phyloP scores from a whole-genome alignment of 2,113 vertebrate genomes.

The Vulpes ferrilata region DNA sequence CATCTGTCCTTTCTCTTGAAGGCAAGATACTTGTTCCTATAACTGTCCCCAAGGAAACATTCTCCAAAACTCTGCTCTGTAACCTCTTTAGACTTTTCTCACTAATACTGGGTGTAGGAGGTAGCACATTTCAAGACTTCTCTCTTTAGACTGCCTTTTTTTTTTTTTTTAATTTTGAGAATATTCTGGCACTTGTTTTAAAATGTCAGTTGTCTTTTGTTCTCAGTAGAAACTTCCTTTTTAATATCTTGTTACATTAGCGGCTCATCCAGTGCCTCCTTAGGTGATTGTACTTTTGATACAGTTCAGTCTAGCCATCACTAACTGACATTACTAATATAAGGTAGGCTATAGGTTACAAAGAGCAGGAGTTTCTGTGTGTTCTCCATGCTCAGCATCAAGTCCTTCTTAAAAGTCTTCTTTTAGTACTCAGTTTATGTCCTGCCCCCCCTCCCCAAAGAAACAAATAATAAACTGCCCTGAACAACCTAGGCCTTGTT shows the following conservation, averaged over 20 bases:
- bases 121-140: background rate
- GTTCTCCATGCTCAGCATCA: background rate
- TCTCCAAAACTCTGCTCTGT: background rate
- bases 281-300: background rate
- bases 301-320: background rate
- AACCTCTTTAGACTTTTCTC: background rate
- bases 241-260: background rate
- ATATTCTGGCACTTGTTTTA: background rate
- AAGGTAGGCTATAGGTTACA: background rate
- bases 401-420: background rate
- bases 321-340: background rate
- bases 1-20: background rate
- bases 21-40: background rate
- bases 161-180: background rate
- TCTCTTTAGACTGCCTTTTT: background rate
- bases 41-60: background rate
- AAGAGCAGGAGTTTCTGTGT: constrained; percentile 1
- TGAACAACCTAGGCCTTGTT: background rate
- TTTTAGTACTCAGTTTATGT: background rate
- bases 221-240: constrained; percentile 10
- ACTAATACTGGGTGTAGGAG: background rate
- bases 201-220: background rate
- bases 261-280: background rate
- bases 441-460: background rate
- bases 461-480: background rate